phyloP scores from a whole-genome alignment of 2,797 vertebrate species.

The Eulemur mongoz region DNA sequence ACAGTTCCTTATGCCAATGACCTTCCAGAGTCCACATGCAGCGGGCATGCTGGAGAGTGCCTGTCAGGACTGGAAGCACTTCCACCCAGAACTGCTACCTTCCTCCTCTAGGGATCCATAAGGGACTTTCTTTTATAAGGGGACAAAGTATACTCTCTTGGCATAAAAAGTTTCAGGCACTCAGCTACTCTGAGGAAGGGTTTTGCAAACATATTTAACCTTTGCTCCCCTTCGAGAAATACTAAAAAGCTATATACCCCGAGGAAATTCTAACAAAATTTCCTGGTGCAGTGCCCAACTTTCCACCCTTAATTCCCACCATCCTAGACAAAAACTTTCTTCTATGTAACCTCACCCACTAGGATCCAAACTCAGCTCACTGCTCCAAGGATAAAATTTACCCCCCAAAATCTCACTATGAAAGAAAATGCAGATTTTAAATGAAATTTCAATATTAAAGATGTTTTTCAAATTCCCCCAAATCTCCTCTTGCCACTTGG shows the following conservation, averaged over 20 bases:
- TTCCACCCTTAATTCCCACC: neutral
- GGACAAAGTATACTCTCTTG: neutral
- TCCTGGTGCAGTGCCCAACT: neutral
- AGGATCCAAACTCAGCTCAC: neutral
- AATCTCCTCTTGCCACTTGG: neutral
- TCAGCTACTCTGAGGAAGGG: conserved; percentile 16
- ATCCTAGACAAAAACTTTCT: conserved; percentile 4
- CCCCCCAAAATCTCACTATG: neutral
- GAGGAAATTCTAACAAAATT: neutral
- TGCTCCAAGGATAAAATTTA: neutral
- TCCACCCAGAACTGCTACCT: neutral
- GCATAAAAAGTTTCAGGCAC: conserved; percentile 26
- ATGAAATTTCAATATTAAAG: neutral
- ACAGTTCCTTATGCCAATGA: neutral
- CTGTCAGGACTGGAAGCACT: neutral
- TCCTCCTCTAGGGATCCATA: conserved; percentile 6
- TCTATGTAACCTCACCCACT: neutral
- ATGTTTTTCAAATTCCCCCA: neutral
- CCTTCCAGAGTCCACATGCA: neutral
- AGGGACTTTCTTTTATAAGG: conserved; percentile 30
- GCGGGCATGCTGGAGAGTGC: neutral
- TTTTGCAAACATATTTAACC: conserved; percentile 59
- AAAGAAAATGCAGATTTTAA: neutral
- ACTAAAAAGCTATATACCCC: conserved; percentile 32
- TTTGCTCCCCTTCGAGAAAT: conserved; percentile 55